Conservation (phyloP, 2,113 vertebrate species). For the Otus sunia region DNA sequence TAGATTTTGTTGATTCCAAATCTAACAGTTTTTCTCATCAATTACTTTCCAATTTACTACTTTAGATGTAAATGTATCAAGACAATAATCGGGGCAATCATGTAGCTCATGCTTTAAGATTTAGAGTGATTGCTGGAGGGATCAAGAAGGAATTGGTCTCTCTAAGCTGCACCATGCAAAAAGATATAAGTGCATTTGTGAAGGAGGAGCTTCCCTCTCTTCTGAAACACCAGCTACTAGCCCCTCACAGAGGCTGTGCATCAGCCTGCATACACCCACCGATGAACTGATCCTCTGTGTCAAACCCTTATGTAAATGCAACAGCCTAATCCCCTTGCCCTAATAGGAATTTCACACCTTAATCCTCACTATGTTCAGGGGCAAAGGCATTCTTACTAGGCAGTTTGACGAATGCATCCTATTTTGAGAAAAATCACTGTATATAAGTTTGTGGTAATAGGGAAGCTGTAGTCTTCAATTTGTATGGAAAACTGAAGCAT, state of each 20-base stretch:
- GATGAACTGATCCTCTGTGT: background rate
- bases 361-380: background rate
- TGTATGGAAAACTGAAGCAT: background rate
- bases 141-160: background rate
- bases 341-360: conserved; percentile 58
- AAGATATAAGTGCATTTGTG: background rate
- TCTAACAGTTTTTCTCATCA: background rate
- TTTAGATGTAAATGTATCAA: background rate
- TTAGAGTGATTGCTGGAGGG: background rate
- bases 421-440: background rate
- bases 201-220: background rate
- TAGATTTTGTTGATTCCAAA: background rate
- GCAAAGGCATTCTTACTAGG: background rate
- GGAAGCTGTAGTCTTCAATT: background rate
- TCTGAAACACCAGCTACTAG: background rate
- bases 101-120: background rate
- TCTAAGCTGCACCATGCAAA: background rate
- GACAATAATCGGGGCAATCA: background rate
- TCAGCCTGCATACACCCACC: background rate
- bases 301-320: conserved; percentile 53
- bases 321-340: conserved; percentile 17
- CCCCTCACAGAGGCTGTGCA: background rate
- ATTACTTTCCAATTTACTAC: background rate
- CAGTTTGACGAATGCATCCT: background rate
- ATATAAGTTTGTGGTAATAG: background rate